Evolutionary conservation across 2,113 vertebrate genomes (phyloP), one percentile per base, ranked within the genome.

Genomic region (pig (Sus scrofa)): DNA sequence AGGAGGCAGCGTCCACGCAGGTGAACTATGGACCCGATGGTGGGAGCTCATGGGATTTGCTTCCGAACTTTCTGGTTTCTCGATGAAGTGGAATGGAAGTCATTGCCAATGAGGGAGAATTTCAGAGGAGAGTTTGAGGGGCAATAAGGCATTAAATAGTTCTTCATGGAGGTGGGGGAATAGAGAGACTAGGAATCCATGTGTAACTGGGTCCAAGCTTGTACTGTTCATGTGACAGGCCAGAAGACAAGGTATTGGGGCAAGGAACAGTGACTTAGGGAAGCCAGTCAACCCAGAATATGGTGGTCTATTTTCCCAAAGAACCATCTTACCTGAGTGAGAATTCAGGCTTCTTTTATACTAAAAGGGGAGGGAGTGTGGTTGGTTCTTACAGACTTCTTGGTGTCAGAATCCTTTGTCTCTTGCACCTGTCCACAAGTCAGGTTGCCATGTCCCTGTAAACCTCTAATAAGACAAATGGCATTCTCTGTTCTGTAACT

Each of bases 41-140:
- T 0, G 5, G n/a, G 7, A 5, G 39, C 30, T 10, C 0, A 4
- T 0, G 1, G 27, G 15, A 3, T 50, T 68, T 2, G 2, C 32
- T 70, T 44, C 71, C 4, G 10, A 1, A 0, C 7, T 22, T 19
- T 83, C 73, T 15, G 11, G 50, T 7, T 56, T 54, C 13, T 37
- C 52, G 84, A 19, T 7, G 34, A 75, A 26, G n/a, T 22, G 1
- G 12, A 65, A n/a, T 20, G 22, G 39, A 56, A n/a, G 6, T 26
- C 62, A 37, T 37, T 20, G 9, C 3, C 7, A 6, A 56, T 0
- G 0, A 24, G 34, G 58, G 12, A 54, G 44, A 24, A 4, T 10
- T 24, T 88, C 34, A 19, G 63, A 39, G 77, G 32, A 4, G 20
- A 6, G 7, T 11, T 63, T 9, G 18, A 56, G 52, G 50, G 2